Evolutionary conservation across 1,140 invertebrate species (phyloP), one percentile per base, ranked within the genome.

Genomic region (Riptortus pedestris): DNA sequence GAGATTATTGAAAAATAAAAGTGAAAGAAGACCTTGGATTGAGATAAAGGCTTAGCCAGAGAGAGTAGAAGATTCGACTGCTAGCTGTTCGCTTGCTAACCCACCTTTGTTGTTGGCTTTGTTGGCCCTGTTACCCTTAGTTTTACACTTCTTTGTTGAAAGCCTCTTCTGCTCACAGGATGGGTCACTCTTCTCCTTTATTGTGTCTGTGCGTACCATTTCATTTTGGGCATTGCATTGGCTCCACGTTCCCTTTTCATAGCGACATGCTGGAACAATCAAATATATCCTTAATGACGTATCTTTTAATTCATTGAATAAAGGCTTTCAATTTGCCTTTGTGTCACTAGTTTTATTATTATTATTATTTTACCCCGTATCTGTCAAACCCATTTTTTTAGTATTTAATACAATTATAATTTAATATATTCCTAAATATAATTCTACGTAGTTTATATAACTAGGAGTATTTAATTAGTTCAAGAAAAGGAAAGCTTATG

Each of bases 131-230:
- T 73, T 69, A 79, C 79, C 71, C 70, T 83, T 82, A 73, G 79
- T 79, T 79, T 88, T 89, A 78, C 87, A 89, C 72, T 84, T 86
- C 73, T 85, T 87, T 62, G 81, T 85, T 57, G 86, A 76, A 66
- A 81, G 80, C 71, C 84, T 80, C 73, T 79, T 85, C 71, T 83
- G 81, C 65, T 87, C 85, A 71, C 87, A 88, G 52, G 81, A 79
- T 9, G 83, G 74, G 72, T 88, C 85, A 66, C 85, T 86, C 72
- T 85, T 86, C n/a, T 81, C 74, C 71, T 87, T 88, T 68, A 89
- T 70, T 72, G 80, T 83, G 71, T 88, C 84, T 65, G 80, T 82
- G 72, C 86, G 79, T 16, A 80, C 81, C 81, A 87, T 85, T 72
- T 80, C 78, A 55, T 83, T 83, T 43, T 83, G 81, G 52, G 79